phyloP scores from a whole-genome alignment of 2,888 invertebrate genomes.

The Tetranychus piercei region DNA sequence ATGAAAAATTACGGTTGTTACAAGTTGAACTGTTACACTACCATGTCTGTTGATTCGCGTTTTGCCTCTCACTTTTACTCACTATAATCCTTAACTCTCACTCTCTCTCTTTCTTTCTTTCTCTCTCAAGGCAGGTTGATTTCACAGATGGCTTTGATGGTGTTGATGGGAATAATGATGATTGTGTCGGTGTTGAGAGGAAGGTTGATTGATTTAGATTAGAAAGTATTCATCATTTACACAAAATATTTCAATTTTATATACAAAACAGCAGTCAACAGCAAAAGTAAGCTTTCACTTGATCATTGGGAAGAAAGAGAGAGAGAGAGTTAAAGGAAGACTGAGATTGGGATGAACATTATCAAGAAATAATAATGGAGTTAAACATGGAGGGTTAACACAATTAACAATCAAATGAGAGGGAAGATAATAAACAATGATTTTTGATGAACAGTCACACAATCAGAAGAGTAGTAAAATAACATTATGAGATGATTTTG shows the following conservation, averaged over 20 bases:
- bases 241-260: not conserved
- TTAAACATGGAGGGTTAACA: not conserved
- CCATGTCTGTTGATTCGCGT: not conserved
- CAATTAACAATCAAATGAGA: not conserved
- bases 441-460: too few species aligned
- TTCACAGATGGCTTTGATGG: not conserved
- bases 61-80: not conserved
- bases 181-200: not conserved
- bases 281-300: too few species aligned
- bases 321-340: not conserved
- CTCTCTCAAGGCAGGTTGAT: not conserved
- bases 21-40: not conserved
- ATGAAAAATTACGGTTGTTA: not conserved
- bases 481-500: not conserved
- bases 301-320: not conserved
- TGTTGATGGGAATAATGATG: not conserved
- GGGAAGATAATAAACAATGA: too few species aligned
- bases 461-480: not conserved
- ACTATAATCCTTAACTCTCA: not conserved
- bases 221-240: not conserved
- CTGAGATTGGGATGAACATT: not conserved
- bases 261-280: too few species aligned
- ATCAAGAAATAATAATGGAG: not conserved
- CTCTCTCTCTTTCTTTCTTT: conserved; percentile 2
- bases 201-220: not conserved